Evolutionary conservation across 2,797 vertebrate species (phyloP), one percentile per base, ranked within the genome.

Genomic region (Argyrosomus regius): DNA sequence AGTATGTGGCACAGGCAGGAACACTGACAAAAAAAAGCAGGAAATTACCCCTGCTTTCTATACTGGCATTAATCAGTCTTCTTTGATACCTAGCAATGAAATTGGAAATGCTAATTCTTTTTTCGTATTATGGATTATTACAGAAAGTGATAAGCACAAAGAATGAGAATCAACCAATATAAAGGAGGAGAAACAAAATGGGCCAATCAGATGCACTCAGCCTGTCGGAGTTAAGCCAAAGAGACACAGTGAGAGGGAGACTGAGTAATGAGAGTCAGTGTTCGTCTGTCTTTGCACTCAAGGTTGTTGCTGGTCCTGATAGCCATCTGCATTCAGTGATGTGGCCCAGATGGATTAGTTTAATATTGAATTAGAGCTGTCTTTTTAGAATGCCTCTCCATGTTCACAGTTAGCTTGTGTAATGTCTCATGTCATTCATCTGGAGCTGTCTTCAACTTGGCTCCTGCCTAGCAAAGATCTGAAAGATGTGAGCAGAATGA

Each of bases 301-400:
- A 92, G 92, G 92, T 94, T 92, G 89, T 91, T 91, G 71, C 85
- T 75, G 78, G 73, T 81, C 58, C 53, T 72, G 89, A 93, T 90
- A 84, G 69, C 75, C 80, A 92, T 94, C 90, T 91, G 88, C 87
- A 92, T 90, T 84, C 89, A 80, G 71, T 82, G 80, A 87, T 67
- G 35, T 79, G 77, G 80, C 75, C 68, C 89, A 92, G 91, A 94
- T 92, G 93, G 94, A 94, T 94, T 93, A 88, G 86, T 91, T 91
- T 90, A 90, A 91, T 93, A 94, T 93, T 93, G 91, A 91, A 93
- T 92, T 89, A 92, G 90, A 94, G 84, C 76, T 67, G 86, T 92
- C 87, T 82, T 75, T 90, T 80, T 81, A 85, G 72, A 91, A 87
- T 83, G 75, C 79, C 70, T 82, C 75, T 68, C 82, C 77, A 60